Base-by-base conservation (phyloP, 2,113 vertebrate species). In the Corythornis madagascariensis region DNA sequence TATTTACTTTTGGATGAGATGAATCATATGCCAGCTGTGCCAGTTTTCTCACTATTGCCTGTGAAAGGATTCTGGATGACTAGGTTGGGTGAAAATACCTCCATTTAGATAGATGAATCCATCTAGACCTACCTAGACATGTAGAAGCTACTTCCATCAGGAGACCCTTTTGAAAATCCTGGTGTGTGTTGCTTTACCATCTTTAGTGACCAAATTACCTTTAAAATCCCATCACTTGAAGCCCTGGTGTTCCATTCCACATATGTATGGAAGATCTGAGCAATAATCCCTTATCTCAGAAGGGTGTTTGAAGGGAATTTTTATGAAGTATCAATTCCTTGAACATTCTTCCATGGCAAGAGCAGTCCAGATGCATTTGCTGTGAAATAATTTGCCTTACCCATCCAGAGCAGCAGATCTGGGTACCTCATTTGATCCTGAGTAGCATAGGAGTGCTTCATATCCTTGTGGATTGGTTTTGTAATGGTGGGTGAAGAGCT, bases 161-260 rank as follows among this genome's bases (percentile, higher is more conserved):
- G 33, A 77, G 22, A 67, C 9, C 16, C 10, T 42, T 77, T 66
- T 28, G 29, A 78, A 83, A 69, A 69, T 28, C 12, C 35, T 40
- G 10, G 20, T 53, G 29, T n/a, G 17, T 3, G 2, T 59, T 74
- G 35, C 21, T 53, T 78, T 56, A 72, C 11, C 13, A 28, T 45
- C 53, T 67, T 61, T 22, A 64, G n/a, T 1, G 2, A 53, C 12
- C 0, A 0, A 70, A 80, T 47, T 35, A 60, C 22, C 13, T 60
- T 60, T 73, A 61, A 57, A 72, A 56, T 28, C 15, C 5, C 29
- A 38, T 33, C 43, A 53, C 15, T 31, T 42, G 15, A 50, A n/a
- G 38, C 42, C 29, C 45, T 59, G 56, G 13, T 42, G 33, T 70
- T 55, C 22, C 47, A 24, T 73, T 69, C 48, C 72, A 40, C 4